A percentile compares a stretch with the other conserved stretches of the same genome.
Conservation (phyloP, 2,888 invertebrate genomes). For the Arenicola marina region DNA sequence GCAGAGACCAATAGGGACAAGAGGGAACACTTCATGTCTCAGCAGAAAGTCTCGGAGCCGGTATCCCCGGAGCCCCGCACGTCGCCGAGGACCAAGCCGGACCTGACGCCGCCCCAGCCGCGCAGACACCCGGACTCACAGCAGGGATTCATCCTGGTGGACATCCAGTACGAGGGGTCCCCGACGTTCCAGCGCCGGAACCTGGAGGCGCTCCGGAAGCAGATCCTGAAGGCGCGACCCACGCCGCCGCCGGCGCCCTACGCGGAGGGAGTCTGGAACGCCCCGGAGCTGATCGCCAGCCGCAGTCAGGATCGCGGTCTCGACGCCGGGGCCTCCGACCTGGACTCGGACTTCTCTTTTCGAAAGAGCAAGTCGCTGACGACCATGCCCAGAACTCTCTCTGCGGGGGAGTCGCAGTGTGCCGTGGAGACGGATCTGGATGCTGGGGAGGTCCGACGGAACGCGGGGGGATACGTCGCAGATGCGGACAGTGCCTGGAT, state of each 20-base stretch:
- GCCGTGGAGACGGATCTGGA: background rate
- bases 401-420: background rate
- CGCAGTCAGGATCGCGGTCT: background rate
- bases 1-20: too few relatives aligned
- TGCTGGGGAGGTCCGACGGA: background rate
- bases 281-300: background rate
- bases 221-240: background rate
- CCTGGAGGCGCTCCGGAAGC: background rate
- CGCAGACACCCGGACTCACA: background rate
- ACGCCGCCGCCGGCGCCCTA: background rate
- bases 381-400: background rate
- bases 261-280: constrained; percentile 2
- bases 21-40: too few relatives aligned
- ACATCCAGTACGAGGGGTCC: background rate
- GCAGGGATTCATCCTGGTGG: background rate
- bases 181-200: background rate
- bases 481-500: background rate
- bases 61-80: too few relatives aligned
- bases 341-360: background rate
- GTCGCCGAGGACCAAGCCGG: too few relatives aligned
- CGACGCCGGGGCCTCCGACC: background rate
- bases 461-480: background rate
- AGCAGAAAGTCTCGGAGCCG: too few relatives aligned
- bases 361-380: background rate
- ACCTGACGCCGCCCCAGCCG: background rate